These are phyloP conservation scores for Hesperophylax magnus DNA, from an alignment of 1,140 invertebrate species.

Conservation along the genomic window DNA sequence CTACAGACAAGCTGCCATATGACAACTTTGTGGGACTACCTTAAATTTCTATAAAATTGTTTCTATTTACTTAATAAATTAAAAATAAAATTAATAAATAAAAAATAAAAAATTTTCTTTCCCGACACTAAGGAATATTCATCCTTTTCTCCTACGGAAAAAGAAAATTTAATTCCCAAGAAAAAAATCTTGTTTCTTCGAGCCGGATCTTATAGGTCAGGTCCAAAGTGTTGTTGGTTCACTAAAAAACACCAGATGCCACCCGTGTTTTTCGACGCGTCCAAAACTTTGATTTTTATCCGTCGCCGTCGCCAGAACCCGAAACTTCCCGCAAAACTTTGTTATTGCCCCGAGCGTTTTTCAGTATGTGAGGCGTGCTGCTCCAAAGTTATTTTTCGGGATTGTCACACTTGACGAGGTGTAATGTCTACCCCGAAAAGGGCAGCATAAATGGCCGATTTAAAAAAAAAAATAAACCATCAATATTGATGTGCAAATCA, in stretches of 20 bases:
- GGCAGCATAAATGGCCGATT: background rate
- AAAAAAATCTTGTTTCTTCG: background rate
- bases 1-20: too few relatives aligned
- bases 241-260: conserved; percentile 51
- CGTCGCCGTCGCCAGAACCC: conserved; percentile 27
- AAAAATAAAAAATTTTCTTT: too few relatives aligned
- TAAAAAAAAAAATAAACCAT: conserved; percentile 9
- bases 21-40: too few relatives aligned
- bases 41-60: too few relatives aligned
- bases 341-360: conserved; percentile 45
- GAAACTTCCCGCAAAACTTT: conserved; percentile 51
- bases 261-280: conserved; percentile 49
- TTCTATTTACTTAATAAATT: too few relatives aligned
- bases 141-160: too few relatives aligned
- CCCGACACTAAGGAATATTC: too few relatives aligned
- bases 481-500: background rate
- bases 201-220: conserved; percentile 12
- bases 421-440: conserved; percentile 37
- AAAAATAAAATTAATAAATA: too few relatives aligned
- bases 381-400: conserved; percentile 50
- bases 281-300: conserved; percentile 45
- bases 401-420: conserved; percentile 53
- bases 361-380: conserved; percentile 34
- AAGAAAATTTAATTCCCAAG: too few relatives aligned
- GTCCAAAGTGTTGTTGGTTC: conserved; percentile 34